Evolutionary conservation across 2,113 vertebrate genomes (phyloP).

Genomic region (Dasyurus viverrinus): DNA sequence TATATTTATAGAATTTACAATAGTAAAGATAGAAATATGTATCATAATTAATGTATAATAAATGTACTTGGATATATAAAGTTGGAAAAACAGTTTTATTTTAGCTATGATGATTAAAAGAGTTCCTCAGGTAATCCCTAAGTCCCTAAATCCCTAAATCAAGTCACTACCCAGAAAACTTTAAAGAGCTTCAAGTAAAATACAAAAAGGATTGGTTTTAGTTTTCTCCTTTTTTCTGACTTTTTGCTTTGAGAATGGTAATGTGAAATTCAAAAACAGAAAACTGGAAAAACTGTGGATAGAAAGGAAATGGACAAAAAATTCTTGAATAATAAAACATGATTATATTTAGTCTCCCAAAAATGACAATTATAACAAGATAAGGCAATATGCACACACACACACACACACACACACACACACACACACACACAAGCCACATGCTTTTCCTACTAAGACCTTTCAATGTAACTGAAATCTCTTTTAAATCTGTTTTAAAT

Average conservation of each 20-base stretch:
- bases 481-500: no score
- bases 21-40: not conserved
- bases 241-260: not conserved
- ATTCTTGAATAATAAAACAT: not conserved
- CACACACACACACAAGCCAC: no score
- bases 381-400: no score
- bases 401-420: no score
- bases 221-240: not conserved
- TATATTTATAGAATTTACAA: not conserved
- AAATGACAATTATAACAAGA: no score
- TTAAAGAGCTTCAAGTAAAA: not conserved
- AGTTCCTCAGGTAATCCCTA: not conserved
- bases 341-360: not conserved
- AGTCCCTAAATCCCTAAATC: no score
- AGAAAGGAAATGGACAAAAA: not conserved
- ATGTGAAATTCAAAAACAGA: not conserved
- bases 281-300: not conserved
- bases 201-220: not conserved
- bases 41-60: not conserved
- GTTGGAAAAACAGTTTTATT: not conserved
- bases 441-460: no score
- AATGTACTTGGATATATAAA: not conserved
- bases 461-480: no score
- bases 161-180: not conserved
- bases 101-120: not conserved